Base-by-base conservation (phyloP, 2,113 vertebrate species). In the Bufo bufo region DNA sequence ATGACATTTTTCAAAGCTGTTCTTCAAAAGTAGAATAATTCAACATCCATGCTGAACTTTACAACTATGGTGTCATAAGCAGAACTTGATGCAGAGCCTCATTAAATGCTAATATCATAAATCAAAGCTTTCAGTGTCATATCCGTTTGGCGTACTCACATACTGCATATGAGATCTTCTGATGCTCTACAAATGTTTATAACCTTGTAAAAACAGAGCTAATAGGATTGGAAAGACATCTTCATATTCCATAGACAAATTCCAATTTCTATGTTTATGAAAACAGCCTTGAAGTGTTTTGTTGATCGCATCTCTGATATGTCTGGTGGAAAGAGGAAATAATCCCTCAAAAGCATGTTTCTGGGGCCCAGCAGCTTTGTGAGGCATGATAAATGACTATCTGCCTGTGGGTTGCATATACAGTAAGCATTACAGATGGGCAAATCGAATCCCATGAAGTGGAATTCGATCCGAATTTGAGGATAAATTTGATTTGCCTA, bases 321-420 rank as follows among this genome's bases (percentile, higher is more conserved):
- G 23, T 20, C 72, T 58, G 49, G 72, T 69, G 72, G 43, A 88
- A 65, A 49, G 61, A 84, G 49, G 19, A 71, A 16, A 54, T 84
- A 78, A 89, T 78, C 74, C 33, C 61, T 78, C 72, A 17, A 77
- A 88, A 88, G 78, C 43, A 77, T 84, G 71, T 50, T 84, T 88
- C 72, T 45, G 78, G 81, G 69, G 66, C 82, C 66, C 20, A 54
- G 23, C 47, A 45, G 87, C 72, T 84, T 66, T 58, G 81, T 45
- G 72, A 88, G 47, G 19, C 74, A 43, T 84, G 82, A 84, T 74
- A 84, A 82, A 89, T 74, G 74, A 78, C 59, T 56, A 59, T 6
- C 14, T 89, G 69, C 77, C 72, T 78, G 63, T 56, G 50, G 61
- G 9, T 69, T 69, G 74, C 59, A 75, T 83, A 63, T 82, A 50